A percentile compares a stretch with the other conserved stretches of the same genome.
Conservation (phyloP, 1,140 invertebrate genomes). For the Anthonomus grandis region DNA sequence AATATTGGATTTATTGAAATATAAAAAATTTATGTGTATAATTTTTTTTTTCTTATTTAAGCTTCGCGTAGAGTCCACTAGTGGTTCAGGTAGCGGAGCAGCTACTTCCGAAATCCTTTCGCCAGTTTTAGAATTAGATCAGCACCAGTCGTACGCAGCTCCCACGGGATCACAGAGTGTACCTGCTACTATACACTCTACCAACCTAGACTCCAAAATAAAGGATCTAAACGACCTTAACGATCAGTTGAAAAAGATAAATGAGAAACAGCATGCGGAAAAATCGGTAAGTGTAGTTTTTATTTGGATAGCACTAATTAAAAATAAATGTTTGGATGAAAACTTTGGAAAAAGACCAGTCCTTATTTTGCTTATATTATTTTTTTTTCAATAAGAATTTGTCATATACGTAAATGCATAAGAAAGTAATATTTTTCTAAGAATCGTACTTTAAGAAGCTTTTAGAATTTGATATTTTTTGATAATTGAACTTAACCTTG, state of each 20-base stretch:
- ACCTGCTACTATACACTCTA: neutral
- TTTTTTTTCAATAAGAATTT: no score
- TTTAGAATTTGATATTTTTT: no score
- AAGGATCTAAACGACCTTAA: slow-evolving; percentile 36
- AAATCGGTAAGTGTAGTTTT: slow-evolving; percentile 1
- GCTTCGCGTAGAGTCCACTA: slow-evolving; percentile 32
- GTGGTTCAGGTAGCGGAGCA: slow-evolving; percentile 35
- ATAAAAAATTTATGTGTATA: no score
- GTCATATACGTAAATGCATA: no score
- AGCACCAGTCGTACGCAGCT: neutral
- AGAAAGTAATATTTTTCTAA: no score
- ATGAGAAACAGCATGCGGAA: slow-evolving; percentile 21
- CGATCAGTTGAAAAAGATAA: slow-evolving; percentile 39
- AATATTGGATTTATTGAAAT: neutral
- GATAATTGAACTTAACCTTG: no score
- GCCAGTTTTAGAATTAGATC: slow-evolving; percentile 37
- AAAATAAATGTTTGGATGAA: no score
- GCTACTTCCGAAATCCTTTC: slow-evolving; percentile 42
- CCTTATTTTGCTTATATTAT: no score
- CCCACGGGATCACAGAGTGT: neutral
- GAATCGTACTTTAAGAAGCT: no score
- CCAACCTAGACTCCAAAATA: slow-evolving; percentile 21
- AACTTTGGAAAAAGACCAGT: no score
- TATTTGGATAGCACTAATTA: no score
- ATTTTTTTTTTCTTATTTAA: slow-evolving; percentile 20